Percentiles rank a stretch among this genome's conserved stretches.
Evolutionary conservation across 1,140 invertebrate species (phyloP).

Genomic region (Drosophila equinoxialis): DNA sequence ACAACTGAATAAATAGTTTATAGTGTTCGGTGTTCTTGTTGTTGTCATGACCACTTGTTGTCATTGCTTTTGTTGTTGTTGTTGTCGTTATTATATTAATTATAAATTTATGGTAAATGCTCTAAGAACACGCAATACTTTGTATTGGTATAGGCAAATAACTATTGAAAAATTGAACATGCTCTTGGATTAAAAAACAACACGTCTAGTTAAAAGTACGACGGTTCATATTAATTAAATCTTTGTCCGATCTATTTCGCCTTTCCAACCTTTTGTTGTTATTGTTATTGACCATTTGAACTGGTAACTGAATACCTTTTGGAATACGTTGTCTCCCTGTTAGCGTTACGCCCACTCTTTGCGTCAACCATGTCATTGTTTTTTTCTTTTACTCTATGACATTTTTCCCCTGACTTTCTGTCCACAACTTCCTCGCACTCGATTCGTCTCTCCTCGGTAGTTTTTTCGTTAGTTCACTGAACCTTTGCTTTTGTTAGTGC

Average conservation of each 20-base stretch:
- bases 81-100: conserved; percentile 54
- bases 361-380: conserved; percentile 60
- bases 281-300: conserved; percentile 52
- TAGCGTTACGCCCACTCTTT: conserved; percentile 11
- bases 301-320: conserved; percentile 30
- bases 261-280: conserved; percentile 32
- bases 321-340: conserved; percentile 1
- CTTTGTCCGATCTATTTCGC: not conserved
- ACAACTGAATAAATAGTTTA: conserved; percentile 39
- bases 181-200: not conserved
- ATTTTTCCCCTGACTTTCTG: conserved; percentile 25
- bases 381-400: conserved; percentile 9
- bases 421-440: not conserved
- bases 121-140: conserved; percentile 53
- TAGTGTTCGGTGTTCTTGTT: conserved; percentile 35
- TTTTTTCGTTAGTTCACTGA: conserved; percentile 69
- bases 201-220: conserved; percentile 23
- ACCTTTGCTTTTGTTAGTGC: conserved; percentile 36
- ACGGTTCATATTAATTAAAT: conserved; percentile 63
- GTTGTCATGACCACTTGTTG: conserved; percentile 71
- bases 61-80: conserved; percentile 34
- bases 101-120: conserved; percentile 60
- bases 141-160: conserved; percentile 10
- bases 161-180: not conserved
- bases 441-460: not conserved